A percentile compares a stretch with the other conserved stretches of the same genome.
These are phyloP conservation scores for Dendroctonus ponderosae DNA, from an alignment of 1,140 invertebrate species.

Conservation along the genomic window DNA sequence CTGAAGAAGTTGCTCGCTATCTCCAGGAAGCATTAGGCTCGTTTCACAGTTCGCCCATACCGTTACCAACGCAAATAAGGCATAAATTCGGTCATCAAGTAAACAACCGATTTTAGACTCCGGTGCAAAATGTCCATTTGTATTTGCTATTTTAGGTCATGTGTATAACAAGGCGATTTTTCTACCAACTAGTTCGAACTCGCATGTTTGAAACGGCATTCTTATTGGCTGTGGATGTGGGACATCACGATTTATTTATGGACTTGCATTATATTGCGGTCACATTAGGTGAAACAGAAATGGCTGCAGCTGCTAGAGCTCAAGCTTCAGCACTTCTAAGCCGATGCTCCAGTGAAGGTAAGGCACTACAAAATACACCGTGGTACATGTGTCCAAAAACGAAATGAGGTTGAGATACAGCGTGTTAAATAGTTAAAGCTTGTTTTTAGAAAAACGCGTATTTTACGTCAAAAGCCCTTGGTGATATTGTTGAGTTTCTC, in stretches of 20 bases:
- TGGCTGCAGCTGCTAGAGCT: slow-evolving; percentile 72
- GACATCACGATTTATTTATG: slow-evolving; percentile 78
- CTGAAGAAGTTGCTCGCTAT: slow-evolving; percentile 61
- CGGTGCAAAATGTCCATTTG: slow-evolving; percentile 55
- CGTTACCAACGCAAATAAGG: slow-evolving; percentile 65
- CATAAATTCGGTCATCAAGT: slow-evolving; percentile 50
- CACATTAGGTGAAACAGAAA: slow-evolving; percentile 63
- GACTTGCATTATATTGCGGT: slow-evolving; percentile 80
- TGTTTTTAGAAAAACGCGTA: too few species aligned
- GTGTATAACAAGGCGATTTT: slow-evolving; percentile 73
- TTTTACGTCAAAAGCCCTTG: too few species aligned
- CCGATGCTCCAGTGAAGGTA: slow-evolving; percentile 58
- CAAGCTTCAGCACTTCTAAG: slow-evolving; percentile 68
- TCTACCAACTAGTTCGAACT: slow-evolving; percentile 74
- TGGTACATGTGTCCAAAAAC: too few species aligned
- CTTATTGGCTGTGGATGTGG: slow-evolving; percentile 79
- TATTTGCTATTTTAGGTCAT: slow-evolving; percentile 61
- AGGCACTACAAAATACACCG: neutral
- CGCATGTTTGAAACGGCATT: slow-evolving; percentile 82
- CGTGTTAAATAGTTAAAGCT: too few species aligned
- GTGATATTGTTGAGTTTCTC: too few species aligned
- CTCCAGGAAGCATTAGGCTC: slow-evolving; percentile 71
- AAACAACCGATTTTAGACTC: neutral
- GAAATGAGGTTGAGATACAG: too few species aligned
- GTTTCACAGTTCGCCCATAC: slow-evolving; percentile 64